A percentile compares a stretch with the other conserved stretches of the same genome.
These are phyloP conservation scores for Muricea muricata DNA, from an alignment of 92 coral and sea anemone species.

Conservation along the genomic window DNA sequence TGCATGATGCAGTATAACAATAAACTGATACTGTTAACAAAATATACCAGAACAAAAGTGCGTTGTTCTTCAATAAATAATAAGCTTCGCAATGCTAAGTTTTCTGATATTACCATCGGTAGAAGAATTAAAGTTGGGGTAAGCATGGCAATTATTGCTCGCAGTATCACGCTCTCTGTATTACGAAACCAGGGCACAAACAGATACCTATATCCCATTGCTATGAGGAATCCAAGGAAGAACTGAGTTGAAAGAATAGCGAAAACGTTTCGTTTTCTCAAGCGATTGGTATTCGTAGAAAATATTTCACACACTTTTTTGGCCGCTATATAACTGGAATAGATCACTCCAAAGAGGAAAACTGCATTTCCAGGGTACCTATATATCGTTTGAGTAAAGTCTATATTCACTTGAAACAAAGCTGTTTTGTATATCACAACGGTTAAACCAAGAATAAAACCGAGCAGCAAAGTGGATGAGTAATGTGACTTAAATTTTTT, in stretches of 20 bases:
- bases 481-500: not conserved
- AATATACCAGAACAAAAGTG: slow-evolving; percentile 15
- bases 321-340: slow-evolving; percentile 21
- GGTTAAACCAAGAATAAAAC: not conserved
- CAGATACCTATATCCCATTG: slow-evolving; percentile 20
- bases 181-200: slow-evolving; percentile 22
- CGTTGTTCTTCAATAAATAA: slow-evolving; percentile 5
- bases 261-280: not conserved
- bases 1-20: slow-evolving; percentile 36
- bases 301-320: not conserved
- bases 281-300: not conserved
- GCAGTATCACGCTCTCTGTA: not conserved
- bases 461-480: not conserved
- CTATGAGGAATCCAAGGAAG: slow-evolving; percentile 13
- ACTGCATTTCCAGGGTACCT: slow-evolving; percentile 16
- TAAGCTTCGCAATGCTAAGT: slow-evolving; percentile 12
- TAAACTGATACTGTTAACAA: slow-evolving; percentile 11
- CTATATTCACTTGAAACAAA: not conserved
- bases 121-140: not conserved
- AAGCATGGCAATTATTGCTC: slow-evolving; percentile 26
- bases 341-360: slow-evolving; percentile 25
- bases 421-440: slow-evolving; percentile 16
- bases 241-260: slow-evolving; percentile 9
- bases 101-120: not conserved
- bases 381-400: slow-evolving; percentile 21